A percentile compares a stretch with the other conserved stretches of the same genome.
These are phyloP conservation scores for Donacobius atricapilla DNA, from an alignment of 2,113 vertebrate genomes.

Conservation along the genomic window DNA sequence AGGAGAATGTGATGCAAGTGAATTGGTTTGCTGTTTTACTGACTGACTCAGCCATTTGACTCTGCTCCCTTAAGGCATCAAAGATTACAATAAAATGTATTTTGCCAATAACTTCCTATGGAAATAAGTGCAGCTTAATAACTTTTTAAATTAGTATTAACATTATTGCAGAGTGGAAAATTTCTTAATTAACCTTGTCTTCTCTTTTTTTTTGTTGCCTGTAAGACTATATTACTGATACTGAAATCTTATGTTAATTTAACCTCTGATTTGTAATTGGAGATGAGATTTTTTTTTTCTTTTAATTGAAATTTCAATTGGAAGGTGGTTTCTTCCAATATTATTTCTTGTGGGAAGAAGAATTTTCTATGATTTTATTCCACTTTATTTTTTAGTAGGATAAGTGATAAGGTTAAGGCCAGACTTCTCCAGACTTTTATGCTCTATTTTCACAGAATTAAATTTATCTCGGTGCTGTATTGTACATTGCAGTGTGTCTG, in stretches of 20 bases:
- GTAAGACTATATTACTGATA: background rate
- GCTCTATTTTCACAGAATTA: background rate
- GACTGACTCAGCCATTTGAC: conserved; percentile 60
- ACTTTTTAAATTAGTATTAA: conserved; percentile 27
- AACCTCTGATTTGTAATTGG: background rate
- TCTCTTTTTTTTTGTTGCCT: background rate
- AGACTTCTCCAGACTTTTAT: background rate
- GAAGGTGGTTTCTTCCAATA: background rate
- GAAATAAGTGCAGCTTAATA: conserved; percentile 47
- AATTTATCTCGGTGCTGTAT: background rate
- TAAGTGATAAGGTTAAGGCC: background rate
- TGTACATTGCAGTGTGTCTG: background rate
- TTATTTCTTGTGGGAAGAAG: background rate
- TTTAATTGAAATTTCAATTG: background rate
- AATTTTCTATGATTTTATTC: background rate
- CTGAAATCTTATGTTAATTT: background rate
- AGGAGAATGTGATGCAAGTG: background rate
- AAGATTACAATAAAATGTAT: conserved; percentile 47
- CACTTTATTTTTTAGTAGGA: background rate
- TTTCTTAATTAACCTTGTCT: conserved; percentile 47
- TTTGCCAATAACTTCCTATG: conserved; percentile 45
- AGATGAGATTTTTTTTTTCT: background rate
- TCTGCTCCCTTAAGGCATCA: conserved; percentile 50
- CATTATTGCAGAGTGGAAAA: conserved; percentile 12
- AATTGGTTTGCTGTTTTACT: conserved; percentile 60